Evolutionary conservation across 2,888 invertebrate species (phyloP).

Genomic region (Dryocosmus kuriphilus): DNA sequence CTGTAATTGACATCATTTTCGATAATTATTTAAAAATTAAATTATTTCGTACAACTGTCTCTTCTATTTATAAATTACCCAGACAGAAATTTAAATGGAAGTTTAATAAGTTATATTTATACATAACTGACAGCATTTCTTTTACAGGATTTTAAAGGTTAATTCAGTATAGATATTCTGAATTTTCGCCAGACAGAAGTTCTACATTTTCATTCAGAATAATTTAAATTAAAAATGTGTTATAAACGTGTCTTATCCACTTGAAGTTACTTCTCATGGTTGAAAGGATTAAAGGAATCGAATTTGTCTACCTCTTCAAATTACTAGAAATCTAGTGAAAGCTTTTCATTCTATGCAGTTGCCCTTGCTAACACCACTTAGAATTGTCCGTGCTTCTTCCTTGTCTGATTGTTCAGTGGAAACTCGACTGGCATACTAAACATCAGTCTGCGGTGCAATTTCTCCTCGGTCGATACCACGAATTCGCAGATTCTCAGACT

Average conservation of each 20-base stretch:
- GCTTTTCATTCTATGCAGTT: slow-evolving; percentile 46
- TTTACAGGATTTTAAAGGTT: too few relatives aligned
- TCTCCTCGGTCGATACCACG: slow-evolving; percentile 67
- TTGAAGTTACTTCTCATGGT: background rate
- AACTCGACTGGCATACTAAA: slow-evolving; percentile 70
- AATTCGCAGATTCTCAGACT: slow-evolving; percentile 46
- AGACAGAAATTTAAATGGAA: background rate
- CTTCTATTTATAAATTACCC: too few relatives aligned
- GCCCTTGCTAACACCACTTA: slow-evolving; percentile 46
- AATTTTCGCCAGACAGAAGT: background rate
- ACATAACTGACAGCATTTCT: too few relatives aligned
- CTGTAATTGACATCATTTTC: too few relatives aligned
- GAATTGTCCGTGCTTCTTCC: slow-evolving; percentile 46
- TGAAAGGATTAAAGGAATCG: slow-evolving; percentile 32
- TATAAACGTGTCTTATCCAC: background rate
- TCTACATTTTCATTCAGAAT: background rate
- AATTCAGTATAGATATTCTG: background rate
- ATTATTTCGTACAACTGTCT: too few relatives aligned
- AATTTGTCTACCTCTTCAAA: slow-evolving; percentile 48
- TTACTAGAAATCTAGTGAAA: slow-evolving; percentile 50
- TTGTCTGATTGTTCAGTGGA: slow-evolving; percentile 65
- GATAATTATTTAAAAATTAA: too few relatives aligned
- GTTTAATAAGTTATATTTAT: background rate
- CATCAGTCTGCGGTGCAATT: slow-evolving; percentile 63
- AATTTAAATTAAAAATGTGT: background rate